Base-by-base conservation (phyloP, 37 sponge, comb jelly and placozoan species). In the Spongilla lacustris region DNA sequence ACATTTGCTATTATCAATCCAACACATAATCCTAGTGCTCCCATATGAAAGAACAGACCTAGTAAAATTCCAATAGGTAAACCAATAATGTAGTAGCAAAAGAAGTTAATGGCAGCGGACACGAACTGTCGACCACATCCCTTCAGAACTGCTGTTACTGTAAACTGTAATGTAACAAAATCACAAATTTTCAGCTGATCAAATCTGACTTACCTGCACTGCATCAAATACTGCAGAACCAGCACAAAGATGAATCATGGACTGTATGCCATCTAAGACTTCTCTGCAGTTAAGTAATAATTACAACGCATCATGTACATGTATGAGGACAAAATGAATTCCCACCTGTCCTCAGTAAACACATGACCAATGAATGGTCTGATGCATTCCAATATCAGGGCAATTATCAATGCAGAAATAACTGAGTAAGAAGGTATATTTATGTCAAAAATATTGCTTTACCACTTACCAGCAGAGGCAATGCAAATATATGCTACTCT, bases 41-140 rank as follows among this genome's bases (percentile, higher is more conserved):
- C 88, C 75, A 88, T 33, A 24, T 50, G 19, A 66, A 69, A 76
- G 1, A 35, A 30, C 27, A 82, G 25, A 24, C 68, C 77, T 67
- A 88, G 71, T 73, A 75, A 33, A 4, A 28, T 24, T 22, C 82
- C 82, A 75, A 88, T n/a, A 28, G 88, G 77, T 8, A 88, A 4
- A 35, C 76, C 88, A 74, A 88, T n/a, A 17, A 81, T 14, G 23
- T 68, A 88, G 69, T 74, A 88, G 21, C 58, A 31, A 38, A 66
- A 50, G 49, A 88, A n/a, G 68, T 88, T 88, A 2, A 73, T 75
- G 33, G 74, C 25, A 10, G 88, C 75, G 66, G 38, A 82, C 21
- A 67, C 28, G 2, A 75, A 36, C 82, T 88, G 88, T 34, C 33
- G 66, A n/a, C 88, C 88, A 50, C 82, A 75, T 23, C 82, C 88